Evolutionary conservation across 2,888 invertebrate genomes (phyloP).

Genomic region (Apamea epomidion): DNA sequence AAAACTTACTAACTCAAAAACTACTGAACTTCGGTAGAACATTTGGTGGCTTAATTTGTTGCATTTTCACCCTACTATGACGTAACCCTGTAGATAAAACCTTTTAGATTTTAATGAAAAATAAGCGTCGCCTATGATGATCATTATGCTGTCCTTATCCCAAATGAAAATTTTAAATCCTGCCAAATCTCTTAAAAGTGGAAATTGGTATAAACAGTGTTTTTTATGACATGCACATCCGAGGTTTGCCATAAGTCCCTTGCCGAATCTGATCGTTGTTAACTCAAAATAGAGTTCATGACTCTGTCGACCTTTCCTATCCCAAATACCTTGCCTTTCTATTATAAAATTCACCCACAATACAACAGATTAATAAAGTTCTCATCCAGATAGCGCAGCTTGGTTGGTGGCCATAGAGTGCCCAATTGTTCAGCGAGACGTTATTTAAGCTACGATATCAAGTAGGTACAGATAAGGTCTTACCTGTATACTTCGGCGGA

Average conservation of each 20-base stretch:
- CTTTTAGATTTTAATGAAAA: background rate
- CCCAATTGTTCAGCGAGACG: background rate
- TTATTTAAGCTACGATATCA: background rate
- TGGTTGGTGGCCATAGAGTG: background rate
- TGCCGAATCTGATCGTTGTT: background rate
- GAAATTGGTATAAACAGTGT: too few relatives aligned
- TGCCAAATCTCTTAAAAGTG: too few relatives aligned
- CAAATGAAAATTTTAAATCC: too few relatives aligned
- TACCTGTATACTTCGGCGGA: background rate
- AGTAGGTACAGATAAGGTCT: too few relatives aligned
- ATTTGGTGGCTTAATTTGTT: too few relatives aligned
- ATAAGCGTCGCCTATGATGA: background rate
- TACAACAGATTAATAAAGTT: background rate
- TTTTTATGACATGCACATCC: too few relatives aligned
- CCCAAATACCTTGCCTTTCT: background rate
- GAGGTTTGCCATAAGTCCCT: background rate
- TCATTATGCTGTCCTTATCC: background rate
- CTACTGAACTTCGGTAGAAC: too few relatives aligned
- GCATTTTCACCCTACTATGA: too few relatives aligned
- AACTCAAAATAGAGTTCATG: background rate
- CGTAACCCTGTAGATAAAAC: background rate
- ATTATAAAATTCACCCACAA: background rate
- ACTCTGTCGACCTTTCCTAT: background rate
- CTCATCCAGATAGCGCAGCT: background rate
- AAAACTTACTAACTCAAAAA: too few relatives aligned